Evolutionary conservation across 2,888 invertebrate species (phyloP), one percentile per base, ranked within the genome.

Genomic region (Sesamia inferens): DNA sequence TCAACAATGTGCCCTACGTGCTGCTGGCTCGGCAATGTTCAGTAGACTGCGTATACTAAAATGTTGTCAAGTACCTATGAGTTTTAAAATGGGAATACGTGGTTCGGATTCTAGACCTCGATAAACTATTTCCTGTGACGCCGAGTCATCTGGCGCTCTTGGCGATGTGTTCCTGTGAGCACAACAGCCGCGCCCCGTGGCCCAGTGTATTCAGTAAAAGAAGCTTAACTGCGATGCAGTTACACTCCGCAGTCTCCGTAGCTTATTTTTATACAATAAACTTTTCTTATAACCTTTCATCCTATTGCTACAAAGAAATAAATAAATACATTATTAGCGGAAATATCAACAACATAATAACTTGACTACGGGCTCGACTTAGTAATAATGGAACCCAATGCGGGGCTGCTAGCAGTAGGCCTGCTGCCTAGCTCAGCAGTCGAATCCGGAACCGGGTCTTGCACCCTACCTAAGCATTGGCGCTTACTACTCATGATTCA

Each of bases 51-150:
- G 3, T 10, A 54, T 16, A 47, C n/a, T 65, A 51, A 58, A 51
- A 54, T 19, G 39, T 39, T 54, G 54, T 59, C 10, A 6, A 22
- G 24, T n/a, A n/a, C n/a, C n/a, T n/a, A 14, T 62, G 24, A 31
- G 16, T 58, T 64, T 70, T 14, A 44, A 42, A 19, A 71, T 66
- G 64, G 8, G n/a, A 31, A 59, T 48, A 55, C 22, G 13, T 39
- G 47, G 7, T 16, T 31, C 22, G 39, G 48, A 48, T 14, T 44
- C 8, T 47, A 63, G 66, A 48, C 39, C 59, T 14, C 39, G 51
- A 68, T 77, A 77, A 78, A 54, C 62, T 62, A 10, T 14, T 78
- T 78, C 69, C 77, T 78, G 81, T 51, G 59, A 7, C 39, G n/a
- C 11, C 58, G 61, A 42, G 39, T 81, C 78, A 81, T 76, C 19